Evolutionary conservation across 2,113 vertebrate species (phyloP).

Genomic region (Gymnogyps californianus): DNA sequence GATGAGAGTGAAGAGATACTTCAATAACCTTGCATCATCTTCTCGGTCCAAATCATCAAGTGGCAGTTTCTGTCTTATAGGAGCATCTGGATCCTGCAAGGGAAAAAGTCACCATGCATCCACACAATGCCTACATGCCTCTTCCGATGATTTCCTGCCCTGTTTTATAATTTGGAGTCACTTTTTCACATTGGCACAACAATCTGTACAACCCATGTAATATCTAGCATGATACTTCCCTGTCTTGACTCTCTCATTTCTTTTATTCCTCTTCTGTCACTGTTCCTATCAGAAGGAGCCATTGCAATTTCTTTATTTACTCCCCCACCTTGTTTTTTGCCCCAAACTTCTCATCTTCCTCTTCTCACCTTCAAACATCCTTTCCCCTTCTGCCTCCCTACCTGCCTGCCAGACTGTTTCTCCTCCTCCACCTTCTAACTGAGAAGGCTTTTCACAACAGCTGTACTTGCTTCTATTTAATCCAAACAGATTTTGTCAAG

Average conservation of each 20-base stretch:
- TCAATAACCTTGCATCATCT: constrained; percentile 89
- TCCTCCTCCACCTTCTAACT: neutral
- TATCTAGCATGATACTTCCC: neutral
- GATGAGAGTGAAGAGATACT: constrained; percentile 92
- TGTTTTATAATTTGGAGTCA: neutral
- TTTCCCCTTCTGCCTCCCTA: neutral
- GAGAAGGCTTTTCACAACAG: neutral
- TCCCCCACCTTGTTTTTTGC: neutral
- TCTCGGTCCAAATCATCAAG: constrained; percentile 94
- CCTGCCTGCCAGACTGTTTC: neutral
- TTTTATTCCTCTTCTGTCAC: neutral
- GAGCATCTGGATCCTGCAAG: constrained; percentile 91
- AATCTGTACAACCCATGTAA: neutral
- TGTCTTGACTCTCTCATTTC: neutral
- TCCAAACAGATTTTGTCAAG: neutral
- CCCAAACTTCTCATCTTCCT: neutral
- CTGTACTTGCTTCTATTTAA: neutral
- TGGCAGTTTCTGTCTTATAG: constrained; percentile 91
- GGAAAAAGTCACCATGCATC: neutral
- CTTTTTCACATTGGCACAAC: neutral
- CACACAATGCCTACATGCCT: neutral
- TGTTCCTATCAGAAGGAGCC: neutral
- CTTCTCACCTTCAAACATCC: neutral
- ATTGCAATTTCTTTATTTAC: neutral
- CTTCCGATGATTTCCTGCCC: neutral